Percentiles rank a stretch among this genome's conserved stretches.
These are phyloP conservation scores for Heliconius melpomene DNA, from an alignment of 1,140 invertebrate species.

Conservation along the genomic window DNA sequence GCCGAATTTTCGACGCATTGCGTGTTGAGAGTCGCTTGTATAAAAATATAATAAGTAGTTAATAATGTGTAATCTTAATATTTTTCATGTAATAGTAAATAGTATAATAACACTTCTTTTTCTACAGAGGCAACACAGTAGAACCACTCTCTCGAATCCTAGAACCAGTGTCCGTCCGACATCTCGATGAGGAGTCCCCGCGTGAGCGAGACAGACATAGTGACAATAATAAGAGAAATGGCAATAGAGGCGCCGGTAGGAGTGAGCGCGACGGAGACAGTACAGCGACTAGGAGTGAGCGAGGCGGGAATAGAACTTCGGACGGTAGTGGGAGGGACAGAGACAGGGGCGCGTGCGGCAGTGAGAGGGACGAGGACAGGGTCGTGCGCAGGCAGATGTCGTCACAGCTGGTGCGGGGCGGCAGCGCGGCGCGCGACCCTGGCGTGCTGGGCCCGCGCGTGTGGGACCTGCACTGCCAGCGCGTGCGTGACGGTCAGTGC, in stretches of 20 bases:
- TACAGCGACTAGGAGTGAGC: too few species aligned
- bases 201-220: constrained; percentile 20
- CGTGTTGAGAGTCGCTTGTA: too few species aligned
- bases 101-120: neutral
- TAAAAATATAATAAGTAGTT: too few species aligned
- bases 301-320: too few species aligned
- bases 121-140: constrained; percentile 83
- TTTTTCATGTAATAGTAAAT: too few species aligned
- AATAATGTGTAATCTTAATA: too few species aligned
- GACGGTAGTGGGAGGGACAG: too few species aligned
- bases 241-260: constrained; percentile 17
- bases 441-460: constrained; percentile 92
- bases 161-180: constrained; percentile 86
- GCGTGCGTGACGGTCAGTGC: constrained; percentile 68
- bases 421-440: constrained; percentile 86
- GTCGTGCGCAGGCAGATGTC: constrained; percentile 67
- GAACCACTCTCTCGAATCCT: constrained; percentile 89
- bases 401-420: constrained; percentile 77
- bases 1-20: too few species aligned
- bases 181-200: constrained; percentile 83
- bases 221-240: too few species aligned
- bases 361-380: too few species aligned
- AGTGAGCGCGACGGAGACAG: too few species aligned
- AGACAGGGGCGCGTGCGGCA: too few species aligned
- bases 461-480: constrained; percentile 86